These are phyloP conservation scores for Himalopsyche japonica DNA, from an alignment of 2,888 invertebrate genomes.

Conservation along the genomic window DNA sequence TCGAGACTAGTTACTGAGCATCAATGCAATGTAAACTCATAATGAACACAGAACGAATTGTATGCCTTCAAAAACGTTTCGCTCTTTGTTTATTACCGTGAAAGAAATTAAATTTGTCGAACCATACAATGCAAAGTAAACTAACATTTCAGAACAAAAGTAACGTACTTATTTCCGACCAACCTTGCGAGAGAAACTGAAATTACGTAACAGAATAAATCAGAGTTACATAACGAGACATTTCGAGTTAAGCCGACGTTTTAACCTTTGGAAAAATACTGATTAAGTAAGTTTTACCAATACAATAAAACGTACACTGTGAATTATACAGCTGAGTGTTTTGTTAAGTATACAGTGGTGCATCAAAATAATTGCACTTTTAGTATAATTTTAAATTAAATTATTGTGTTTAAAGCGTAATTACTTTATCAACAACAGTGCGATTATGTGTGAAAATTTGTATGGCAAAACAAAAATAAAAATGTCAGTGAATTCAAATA, in stretches of 20 bases:
- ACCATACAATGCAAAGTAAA: neutral
- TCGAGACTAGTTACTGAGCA: neutral
- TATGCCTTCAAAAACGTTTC: neutral
- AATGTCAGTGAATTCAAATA: no score
- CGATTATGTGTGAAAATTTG: no score
- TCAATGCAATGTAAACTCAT: neutral
- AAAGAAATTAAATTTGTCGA: neutral
- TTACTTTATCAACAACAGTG: no score
- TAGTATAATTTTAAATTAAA: no score
- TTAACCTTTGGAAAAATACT: neutral
- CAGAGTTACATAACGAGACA: neutral
- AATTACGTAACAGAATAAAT: neutral
- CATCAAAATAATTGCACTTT: no score
- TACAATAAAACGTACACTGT: no score
- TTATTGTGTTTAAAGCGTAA: no score
- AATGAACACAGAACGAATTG: neutral
- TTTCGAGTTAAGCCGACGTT: neutral
- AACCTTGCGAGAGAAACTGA: neutral
- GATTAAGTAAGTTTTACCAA: neutral
- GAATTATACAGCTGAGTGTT: no score
- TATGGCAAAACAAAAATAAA: no score
- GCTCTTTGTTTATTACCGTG: neutral
- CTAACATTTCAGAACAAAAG: neutral
- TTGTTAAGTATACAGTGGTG: no score
- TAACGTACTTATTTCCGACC: neutral